Conservation (phyloP, 2,113 vertebrate genomes). For the Campylomormyrus tamandua region DNA sequence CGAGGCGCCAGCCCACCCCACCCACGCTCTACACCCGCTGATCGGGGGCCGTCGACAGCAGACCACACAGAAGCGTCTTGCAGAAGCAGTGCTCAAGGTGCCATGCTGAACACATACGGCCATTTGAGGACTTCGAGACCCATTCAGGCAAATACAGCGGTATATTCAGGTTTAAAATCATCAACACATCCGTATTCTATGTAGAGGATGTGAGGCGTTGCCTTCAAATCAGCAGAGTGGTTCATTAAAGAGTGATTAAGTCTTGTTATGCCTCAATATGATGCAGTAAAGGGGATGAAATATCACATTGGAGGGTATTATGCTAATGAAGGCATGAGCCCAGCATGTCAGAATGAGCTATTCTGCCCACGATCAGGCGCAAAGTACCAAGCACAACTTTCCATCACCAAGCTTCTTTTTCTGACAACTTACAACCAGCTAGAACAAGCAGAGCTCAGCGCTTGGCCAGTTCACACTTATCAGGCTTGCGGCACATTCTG, state of each 20-base stretch:
- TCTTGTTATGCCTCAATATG: neutral
- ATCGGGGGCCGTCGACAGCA: neutral
- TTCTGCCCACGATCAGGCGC: neutral
- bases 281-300: neutral
- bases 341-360: neutral
- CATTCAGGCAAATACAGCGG: neutral
- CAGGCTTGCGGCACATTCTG: neutral
- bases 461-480: neutral
- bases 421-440: neutral
- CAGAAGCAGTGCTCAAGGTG: neutral
- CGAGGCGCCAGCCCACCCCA: neutral
- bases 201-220: neutral
- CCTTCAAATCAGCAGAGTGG: neutral
- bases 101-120: neutral
- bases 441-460: neutral
- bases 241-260: neutral
- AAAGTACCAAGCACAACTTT: neutral
- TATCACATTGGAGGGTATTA: neutral
- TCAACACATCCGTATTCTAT: neutral
- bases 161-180: neutral
- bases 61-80: neutral
- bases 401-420: neutral
- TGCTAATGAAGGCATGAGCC: neutral
- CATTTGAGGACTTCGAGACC: neutral
- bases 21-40: neutral